Base-by-base conservation (phyloP, 2,113 vertebrate genomes). In the Odontesthes bonariensis region DNA sequence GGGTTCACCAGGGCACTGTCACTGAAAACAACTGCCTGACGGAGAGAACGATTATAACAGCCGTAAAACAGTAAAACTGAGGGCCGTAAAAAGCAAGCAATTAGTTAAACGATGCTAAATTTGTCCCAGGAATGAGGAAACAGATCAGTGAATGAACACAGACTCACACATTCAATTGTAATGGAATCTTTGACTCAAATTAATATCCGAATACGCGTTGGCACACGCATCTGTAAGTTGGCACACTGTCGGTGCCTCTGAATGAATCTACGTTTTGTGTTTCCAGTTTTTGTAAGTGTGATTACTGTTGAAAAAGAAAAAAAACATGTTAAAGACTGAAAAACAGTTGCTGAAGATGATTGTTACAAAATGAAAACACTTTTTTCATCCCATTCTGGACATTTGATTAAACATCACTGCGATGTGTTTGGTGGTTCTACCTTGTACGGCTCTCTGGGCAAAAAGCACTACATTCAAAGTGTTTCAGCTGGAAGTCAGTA, bases 11-110 rank as follows among this genome's bases (percentile, higher is more conserved):
- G 22, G 56, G 19, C 19, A 6, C 49, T 55, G 16, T 56, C 8
- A 20, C 16, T 61, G 11, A 51, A 59, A 66, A 31, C 20, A 27
- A 53, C 12, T 53, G 27, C 54, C 38, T 35, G 27, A 35, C 19
- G n/a, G 5, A 14, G 64, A 11, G 46, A 5, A 16, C 11, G 52
- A 70, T 27, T 59, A 71, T 44, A 64, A 23, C 33, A 58, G 23
- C 22, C 33, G 59, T 52, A 56, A 47, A 51, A 75, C n/a, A 4
- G 19, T 40, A 62, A 60, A 55, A 6, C 20, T 35, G 12, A 52
- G 46, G 9, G 17, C 8, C 33, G 3, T 56, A 57, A 35, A 65
- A 65, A 17, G 20, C 12, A 73, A 69, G 63, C 32, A 68, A 56
- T 16, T 17, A 42, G 40, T 27, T 69, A 6, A 22, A 46, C 20